Conservation (phyloP, 2,113 vertebrate species). For the Turdus rufiventris region DNA sequence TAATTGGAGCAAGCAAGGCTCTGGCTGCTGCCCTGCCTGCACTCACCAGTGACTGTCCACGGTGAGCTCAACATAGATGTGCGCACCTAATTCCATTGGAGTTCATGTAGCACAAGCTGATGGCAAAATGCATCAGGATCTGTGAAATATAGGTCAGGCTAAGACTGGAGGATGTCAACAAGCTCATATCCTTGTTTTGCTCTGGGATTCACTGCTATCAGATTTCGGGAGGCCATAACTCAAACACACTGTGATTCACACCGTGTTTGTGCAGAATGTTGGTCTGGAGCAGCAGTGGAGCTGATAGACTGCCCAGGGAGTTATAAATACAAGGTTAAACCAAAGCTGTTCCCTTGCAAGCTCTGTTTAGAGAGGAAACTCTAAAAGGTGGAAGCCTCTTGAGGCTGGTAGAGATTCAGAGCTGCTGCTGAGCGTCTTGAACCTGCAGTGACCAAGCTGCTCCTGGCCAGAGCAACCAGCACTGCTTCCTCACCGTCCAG, state of each 20-base stretch:
- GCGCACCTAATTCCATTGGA: not conserved
- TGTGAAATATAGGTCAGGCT: not conserved
- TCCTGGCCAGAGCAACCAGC: not conserved
- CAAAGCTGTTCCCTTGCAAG: not conserved
- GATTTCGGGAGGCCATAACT: not conserved
- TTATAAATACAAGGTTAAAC: not conserved
- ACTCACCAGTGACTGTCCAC: not conserved
- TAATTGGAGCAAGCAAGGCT: not conserved
- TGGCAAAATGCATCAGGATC: not conserved
- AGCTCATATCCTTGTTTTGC: not conserved
- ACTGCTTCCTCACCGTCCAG: accelerated
- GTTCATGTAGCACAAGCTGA: not conserved
- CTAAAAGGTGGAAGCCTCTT: not conserved
- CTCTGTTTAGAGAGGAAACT: not conserved
- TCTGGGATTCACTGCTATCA: not conserved
- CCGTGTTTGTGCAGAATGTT: not conserved
- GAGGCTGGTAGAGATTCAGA: not conserved
- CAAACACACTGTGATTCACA: not conserved
- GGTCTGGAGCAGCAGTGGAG: not conserved
- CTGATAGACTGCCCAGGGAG: not conserved
- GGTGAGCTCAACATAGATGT: not conserved
- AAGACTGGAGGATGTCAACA: not conserved
- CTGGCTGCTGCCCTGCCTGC: not conserved
- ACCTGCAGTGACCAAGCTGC: not conserved
- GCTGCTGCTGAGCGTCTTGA: not conserved